These are phyloP conservation scores for Neopelma chrysocephalum DNA, from an alignment of 2,797 vertebrate genomes.

Conservation along the genomic window DNA sequence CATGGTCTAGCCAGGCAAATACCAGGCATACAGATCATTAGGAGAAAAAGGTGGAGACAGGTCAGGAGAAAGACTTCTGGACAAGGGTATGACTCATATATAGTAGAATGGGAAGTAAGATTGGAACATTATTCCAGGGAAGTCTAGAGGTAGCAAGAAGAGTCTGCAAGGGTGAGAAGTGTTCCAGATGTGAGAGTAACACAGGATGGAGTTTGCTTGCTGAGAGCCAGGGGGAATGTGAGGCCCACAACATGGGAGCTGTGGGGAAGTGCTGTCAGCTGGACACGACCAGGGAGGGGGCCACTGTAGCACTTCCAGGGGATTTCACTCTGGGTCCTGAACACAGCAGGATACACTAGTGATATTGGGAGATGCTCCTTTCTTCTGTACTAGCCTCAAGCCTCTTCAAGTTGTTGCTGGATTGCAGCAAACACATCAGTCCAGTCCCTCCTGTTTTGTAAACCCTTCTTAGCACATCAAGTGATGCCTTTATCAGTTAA, in stretches of 20 bases:
- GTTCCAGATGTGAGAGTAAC: background rate
- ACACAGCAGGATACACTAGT: accelerated
- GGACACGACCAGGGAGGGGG: background rate
- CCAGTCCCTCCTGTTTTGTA: background rate
- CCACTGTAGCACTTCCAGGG: background rate
- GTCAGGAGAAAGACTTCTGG: background rate
- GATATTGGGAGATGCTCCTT: background rate
- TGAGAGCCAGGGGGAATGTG: accelerated
- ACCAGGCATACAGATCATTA: background rate
- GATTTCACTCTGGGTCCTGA: background rate
- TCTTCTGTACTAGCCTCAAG: background rate
- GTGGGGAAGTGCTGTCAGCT: background rate
- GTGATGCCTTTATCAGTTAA: background rate
- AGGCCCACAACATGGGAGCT: background rate
- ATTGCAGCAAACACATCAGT: background rate
- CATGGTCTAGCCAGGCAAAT: background rate
- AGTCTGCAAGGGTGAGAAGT: background rate
- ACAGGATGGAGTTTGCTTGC: background rate
- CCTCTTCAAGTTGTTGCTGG: background rate
- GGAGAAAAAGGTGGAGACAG: background rate
- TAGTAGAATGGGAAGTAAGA: background rate
- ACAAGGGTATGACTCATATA: background rate
- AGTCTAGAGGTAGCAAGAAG: background rate
- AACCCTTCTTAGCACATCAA: background rate
- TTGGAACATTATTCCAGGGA: background rate